phyloP scores from a whole-genome alignment of 1,140 invertebrate genomes.

The Drosophila cardini region DNA sequence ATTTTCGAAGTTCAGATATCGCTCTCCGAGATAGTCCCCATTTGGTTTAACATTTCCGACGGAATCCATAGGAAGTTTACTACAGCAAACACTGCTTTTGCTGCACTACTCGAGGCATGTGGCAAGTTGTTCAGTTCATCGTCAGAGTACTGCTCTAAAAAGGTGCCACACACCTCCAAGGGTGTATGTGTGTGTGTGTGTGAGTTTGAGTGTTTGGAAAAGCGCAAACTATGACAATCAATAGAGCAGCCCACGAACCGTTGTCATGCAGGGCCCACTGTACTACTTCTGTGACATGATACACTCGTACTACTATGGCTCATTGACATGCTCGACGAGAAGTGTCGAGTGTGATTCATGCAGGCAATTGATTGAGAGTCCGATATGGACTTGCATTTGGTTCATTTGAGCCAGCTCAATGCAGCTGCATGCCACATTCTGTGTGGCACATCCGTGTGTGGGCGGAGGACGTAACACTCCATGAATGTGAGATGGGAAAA shows the following conservation, averaged over 20 bases:
- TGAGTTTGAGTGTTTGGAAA: neutral
- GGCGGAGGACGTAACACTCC: constrained; percentile 2
- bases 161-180: too few species aligned
- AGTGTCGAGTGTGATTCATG: neutral
- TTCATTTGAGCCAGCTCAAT: neutral
- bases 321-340: neutral
- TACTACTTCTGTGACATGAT: neutral
- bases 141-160: too few species aligned
- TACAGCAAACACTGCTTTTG: too few species aligned
- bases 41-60: too few species aligned
- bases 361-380: neutral
- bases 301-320: constrained; percentile 20
- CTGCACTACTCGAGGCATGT: too few species aligned
- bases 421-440: constrained; percentile 5
- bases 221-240: constrained; percentile 60
- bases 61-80: too few species aligned
- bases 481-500: constrained; percentile 29
- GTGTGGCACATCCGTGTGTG: neutral
- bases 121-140: too few species aligned
- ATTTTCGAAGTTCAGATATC: too few species aligned
- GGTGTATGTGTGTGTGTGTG: too few species aligned
- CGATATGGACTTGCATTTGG: too few species aligned
- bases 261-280: constrained; percentile 61
- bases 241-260: constrained; percentile 66
- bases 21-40: too few species aligned